Conservation (phyloP, 2,113 vertebrate genomes). For the Benitochromis conjunctus region DNA sequence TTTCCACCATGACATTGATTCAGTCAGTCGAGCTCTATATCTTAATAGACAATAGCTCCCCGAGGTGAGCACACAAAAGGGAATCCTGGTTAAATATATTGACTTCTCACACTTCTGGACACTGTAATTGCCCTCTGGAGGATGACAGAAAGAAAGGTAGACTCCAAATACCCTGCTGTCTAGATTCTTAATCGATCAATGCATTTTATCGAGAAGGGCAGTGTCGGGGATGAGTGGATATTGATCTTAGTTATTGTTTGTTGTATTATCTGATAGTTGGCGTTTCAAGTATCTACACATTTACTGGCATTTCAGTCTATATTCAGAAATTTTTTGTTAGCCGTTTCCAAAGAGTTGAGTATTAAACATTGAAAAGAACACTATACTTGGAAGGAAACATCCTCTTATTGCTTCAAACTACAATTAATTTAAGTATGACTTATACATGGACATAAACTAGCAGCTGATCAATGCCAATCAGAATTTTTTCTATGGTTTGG, state of each 20-base stretch:
- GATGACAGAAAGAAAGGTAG: neutral
- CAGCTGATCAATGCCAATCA: neutral
- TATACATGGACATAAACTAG: neutral
- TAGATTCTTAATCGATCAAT: conserved; percentile 23
- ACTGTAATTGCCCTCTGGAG: conserved; percentile 31
- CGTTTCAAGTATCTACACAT: neutral
- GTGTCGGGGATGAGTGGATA: neutral
- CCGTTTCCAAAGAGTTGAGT: neutral
- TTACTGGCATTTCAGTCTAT: neutral
- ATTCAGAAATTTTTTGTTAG: neutral
- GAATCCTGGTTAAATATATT: conserved; percentile 42
- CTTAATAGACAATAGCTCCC: conserved; percentile 48
- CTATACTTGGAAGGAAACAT: neutral
- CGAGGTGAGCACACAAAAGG: conserved; percentile 33
- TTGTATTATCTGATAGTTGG: conserved; percentile 1
- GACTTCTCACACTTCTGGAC: conserved; percentile 19
- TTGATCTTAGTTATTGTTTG: conserved; percentile 31
- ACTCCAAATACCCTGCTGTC: neutral
- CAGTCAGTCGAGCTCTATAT: conserved; percentile 15
- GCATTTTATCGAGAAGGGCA: neutral
- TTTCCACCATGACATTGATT: conserved; percentile 29
- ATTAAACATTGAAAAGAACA: neutral
- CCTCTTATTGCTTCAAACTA: neutral
- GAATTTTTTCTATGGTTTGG: neutral
- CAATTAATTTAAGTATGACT: neutral